Evolutionary conservation across 1,140 invertebrate species (phyloP).

Genomic region (Leguminivora glycinivorella): DNA sequence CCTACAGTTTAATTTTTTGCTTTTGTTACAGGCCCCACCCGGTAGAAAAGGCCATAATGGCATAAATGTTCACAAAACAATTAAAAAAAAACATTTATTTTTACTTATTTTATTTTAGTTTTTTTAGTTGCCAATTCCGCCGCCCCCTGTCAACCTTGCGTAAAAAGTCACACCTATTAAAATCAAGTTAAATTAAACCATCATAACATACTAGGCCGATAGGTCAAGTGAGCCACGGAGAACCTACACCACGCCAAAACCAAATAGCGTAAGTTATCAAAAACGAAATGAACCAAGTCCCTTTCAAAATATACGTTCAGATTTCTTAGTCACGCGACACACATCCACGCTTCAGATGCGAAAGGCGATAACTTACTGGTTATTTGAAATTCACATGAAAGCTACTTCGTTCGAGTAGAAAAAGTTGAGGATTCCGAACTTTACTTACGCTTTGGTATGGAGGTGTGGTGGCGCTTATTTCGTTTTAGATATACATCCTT

Average conservation of each 20-base stretch:
- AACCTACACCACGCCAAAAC: not conserved
- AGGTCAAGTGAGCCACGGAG: not conserved
- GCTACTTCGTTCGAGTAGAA: not conserved
- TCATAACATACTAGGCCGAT: not conserved
- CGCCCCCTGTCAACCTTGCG: not conserved
- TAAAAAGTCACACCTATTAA: slow-evolving; percentile 17
- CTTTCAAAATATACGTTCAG: not conserved
- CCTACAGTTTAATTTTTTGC: too few relatives aligned
- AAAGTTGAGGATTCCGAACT: not conserved
- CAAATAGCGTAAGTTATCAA: slow-evolving; percentile 2
- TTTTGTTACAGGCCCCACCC: too few relatives aligned
- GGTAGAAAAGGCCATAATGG: too few relatives aligned
- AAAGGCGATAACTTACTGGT: slow-evolving; percentile 4
- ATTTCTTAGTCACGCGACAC: slow-evolving; percentile 7
- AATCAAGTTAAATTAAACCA: slow-evolving; percentile 18
- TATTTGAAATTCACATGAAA: slow-evolving; percentile 4
- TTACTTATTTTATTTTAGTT: too few relatives aligned
- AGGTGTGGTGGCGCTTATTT: not conserved
- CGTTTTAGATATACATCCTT: not conserved
- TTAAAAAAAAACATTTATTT: too few relatives aligned
- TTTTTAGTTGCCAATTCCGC: too few relatives aligned
- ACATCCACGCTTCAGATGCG: not conserved
- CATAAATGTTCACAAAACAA: too few relatives aligned
- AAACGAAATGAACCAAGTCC: not conserved
- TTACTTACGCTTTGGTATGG: not conserved